phyloP scores from a whole-genome alignment of 2,797 vertebrate species.

The Erpetoichthys calabaricus region DNA sequence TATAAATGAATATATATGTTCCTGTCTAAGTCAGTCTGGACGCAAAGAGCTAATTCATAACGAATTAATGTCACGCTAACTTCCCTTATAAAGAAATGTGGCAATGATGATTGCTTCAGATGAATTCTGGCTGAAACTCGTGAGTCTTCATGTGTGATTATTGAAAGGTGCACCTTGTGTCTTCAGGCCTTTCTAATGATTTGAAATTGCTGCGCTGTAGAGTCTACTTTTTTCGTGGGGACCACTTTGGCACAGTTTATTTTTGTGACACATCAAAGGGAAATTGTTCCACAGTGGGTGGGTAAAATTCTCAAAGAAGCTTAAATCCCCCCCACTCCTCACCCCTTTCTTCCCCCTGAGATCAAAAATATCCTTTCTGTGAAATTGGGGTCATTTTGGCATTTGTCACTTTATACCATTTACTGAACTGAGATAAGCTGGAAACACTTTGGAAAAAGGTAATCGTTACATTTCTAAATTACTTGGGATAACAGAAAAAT shows the following conservation, averaged over 20 bases:
- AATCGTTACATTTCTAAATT: conserved; percentile 25
- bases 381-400: conserved; percentile 13
- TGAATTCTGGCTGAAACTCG: too few species aligned
- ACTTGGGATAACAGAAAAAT: conserved; percentile 21
- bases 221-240: background rate
- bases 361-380: conserved; percentile 14
- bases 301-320: conserved; percentile 22
- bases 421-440: conserved; percentile 1
- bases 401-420: background rate
- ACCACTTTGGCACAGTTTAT: conserved; percentile 9
- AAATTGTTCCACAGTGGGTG: conserved; percentile 11
- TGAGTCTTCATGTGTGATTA: too few species aligned
- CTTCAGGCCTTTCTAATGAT: too few species aligned
- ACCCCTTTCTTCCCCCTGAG: conserved; percentile 11
- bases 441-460: conserved; percentile 18
- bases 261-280: conserved; percentile 23
- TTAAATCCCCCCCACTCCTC: conserved; percentile 13
- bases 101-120: too few species aligned
- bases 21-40: too few species aligned
- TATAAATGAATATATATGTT: too few species aligned
- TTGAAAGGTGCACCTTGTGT: too few species aligned
- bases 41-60: too few species aligned
- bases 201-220: too few species aligned
- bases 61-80: too few species aligned
- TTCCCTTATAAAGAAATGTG: too few species aligned